Base-by-base conservation (phyloP, 2,888 invertebrate species). In the Lycocerus yunnanus region DNA sequence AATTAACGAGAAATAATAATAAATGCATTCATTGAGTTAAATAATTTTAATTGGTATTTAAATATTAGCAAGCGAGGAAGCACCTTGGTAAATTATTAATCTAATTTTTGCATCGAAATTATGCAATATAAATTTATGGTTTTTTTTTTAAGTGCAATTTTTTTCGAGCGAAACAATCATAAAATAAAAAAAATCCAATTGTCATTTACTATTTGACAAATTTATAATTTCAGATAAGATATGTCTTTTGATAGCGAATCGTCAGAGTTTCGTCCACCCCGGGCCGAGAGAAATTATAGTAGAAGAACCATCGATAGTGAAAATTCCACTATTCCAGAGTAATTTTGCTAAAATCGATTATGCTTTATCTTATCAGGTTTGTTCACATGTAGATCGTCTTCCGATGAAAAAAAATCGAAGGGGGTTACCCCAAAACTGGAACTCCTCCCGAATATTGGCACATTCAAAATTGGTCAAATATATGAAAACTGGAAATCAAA, bases 391-490 rank as follows among this genome's bases (percentile, higher is more conserved):
- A 80, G 79, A 21, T 67, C 75, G 13, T 81, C 80, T n/a, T 79
- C 79, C 3, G 79, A 80, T 58, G 86, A 86, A 15, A 86, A n/a
- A 86, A 75, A 84, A 84, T 63, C 78, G 81, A 18, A 78, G 81
- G 18, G 84, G 84, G 71, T 75, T 84, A 66, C 83, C n/a, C 84
- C 2, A 83, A 82, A 78, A 79, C 82, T 8, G 87, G 97, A 83
- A 92, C 96, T 76, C 96, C 97, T 0, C 93, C 96, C 0, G 97
- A 97, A 85, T 98, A 97, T 87, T 97, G 97, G 95, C 96, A 97
- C 84, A 96, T 98, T 83, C 97, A 97, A 85, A 97, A 86, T 90
- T 98, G 4, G 93, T 98, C 1, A 97, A 97, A 85, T 98, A 97
- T 85, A 93, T 97, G 88, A 97, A 97, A 89, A 96, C 96, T 69